Conservation (phyloP, 2,888 invertebrate genomes). For the Drosophila prostipennis region DNA sequence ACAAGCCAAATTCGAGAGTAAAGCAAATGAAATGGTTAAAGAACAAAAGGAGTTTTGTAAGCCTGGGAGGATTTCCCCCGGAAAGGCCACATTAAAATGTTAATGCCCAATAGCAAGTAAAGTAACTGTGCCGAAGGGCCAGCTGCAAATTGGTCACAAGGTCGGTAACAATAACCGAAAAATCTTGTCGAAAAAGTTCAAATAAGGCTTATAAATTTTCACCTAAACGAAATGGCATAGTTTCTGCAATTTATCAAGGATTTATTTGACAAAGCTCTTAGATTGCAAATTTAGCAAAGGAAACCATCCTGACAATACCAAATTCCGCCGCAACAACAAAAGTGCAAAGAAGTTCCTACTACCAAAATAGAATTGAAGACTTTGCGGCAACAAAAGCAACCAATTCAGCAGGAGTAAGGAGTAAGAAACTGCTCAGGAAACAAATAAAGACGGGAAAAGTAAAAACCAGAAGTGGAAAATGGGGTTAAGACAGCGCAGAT, state of each 20-base stretch:
- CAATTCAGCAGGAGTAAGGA: conserved; percentile 4
- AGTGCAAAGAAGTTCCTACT: conserved; percentile 20
- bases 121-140: conserved; percentile 31
- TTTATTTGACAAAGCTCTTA: conserved; percentile 13
- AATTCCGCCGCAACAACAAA: conserved; percentile 17
- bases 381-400: conserved; percentile 28
- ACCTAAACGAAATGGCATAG: neutral
- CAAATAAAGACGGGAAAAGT: conserved; percentile 56
- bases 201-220: neutral
- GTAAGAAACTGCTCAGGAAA: conserved; percentile 38
- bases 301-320: conserved; percentile 15
- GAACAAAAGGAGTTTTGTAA: conserved; percentile 57
- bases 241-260: conserved; percentile 12
- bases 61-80: conserved; percentile 2
- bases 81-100: conserved; percentile 63
- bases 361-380: conserved; percentile 57
- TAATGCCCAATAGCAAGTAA: conserved; percentile 67
- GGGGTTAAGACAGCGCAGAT: neutral
- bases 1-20: conserved; percentile 32
- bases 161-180: neutral
- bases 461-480: conserved; percentile 2
- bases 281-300: conserved; percentile 17
- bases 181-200: neutral
- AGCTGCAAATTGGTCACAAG: conserved; percentile 28
- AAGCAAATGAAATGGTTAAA: conserved; percentile 65